phyloP scores from a whole-genome alignment of 2,797 vertebrate species.

The Phrynocephalus forsythii region DNA sequence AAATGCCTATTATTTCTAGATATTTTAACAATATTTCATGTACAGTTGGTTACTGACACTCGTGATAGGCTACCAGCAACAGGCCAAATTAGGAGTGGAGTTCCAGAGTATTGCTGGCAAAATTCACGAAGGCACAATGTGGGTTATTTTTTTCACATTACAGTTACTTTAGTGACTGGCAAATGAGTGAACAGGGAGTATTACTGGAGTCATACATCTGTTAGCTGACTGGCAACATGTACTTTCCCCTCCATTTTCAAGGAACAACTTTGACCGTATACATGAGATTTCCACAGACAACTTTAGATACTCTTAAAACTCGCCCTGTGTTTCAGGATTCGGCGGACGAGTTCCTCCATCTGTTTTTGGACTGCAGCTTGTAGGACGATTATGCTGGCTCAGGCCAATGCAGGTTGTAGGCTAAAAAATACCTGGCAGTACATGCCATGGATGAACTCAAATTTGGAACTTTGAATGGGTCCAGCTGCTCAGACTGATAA shows the following conservation, averaged over 20 bases:
- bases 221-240: neutral
- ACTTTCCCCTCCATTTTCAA: neutral
- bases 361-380: too few relatives aligned
- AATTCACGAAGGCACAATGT: conserved; percentile 63
- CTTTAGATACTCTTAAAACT: neutral
- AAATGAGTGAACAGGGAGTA: conserved; percentile 21
- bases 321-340: neutral
- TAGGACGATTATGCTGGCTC: neutral
- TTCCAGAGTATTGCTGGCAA: conserved; percentile 73
- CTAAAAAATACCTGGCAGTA: neutral
- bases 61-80: conserved; percentile 74
- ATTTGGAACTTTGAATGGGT: neutral
- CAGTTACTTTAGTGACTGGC: neutral
- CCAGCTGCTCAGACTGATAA: neutral
- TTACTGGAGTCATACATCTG: neutral
- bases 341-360: too few relatives aligned
- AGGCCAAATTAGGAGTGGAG: conserved; percentile 66
- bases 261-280: neutral
- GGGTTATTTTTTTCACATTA: conserved; percentile 42
- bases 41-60: conserved; percentile 69
- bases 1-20: conserved; percentile 77
- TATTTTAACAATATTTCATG: conserved; percentile 77
- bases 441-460: neutral
- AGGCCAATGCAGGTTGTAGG: neutral
- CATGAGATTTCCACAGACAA: neutral